Evolutionary conservation across 2,113 vertebrate genomes (phyloP).

Genomic region (Xenopus tropicalis): DNA sequence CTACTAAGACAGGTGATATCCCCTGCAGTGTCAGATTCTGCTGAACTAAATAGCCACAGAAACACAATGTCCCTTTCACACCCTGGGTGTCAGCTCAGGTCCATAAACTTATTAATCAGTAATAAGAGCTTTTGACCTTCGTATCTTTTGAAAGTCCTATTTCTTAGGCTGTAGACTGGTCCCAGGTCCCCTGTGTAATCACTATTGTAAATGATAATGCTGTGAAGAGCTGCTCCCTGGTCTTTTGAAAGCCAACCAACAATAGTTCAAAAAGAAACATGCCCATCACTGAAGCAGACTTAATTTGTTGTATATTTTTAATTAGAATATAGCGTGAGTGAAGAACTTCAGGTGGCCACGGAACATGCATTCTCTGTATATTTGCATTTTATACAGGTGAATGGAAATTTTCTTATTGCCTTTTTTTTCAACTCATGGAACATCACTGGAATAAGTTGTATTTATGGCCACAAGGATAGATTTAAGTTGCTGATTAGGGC

Average conservation of each 20-base stretch:
- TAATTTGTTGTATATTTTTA: no score
- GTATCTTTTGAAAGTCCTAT: constrained; percentile 39
- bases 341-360: no score
- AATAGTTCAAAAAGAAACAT: not conserved
- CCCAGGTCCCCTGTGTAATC: constrained; percentile 35
- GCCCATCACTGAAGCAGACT: not conserved
- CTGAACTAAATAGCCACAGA: constrained; percentile 50
- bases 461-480: no score
- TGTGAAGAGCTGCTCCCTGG: no score
- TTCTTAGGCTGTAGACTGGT: constrained; percentile 36
- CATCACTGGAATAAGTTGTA: no score
- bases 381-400: no score
- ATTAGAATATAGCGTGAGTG: no score
- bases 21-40: constrained; percentile 48
- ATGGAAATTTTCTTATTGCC: no score
- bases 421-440: no score
- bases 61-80: constrained; percentile 1
- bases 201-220: constrained; percentile 8
- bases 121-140: constrained; percentile 47
- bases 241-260: constrained; percentile 16
- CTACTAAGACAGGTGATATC: constrained; percentile 50
- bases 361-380: no score
- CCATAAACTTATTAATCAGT: constrained; percentile 48
- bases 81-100: constrained; percentile 7
- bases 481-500: no score